A percentile compares a stretch with the other conserved stretches of the same genome.
phyloP scores from a whole-genome alignment of 2,888 invertebrate species.

The Cyclophora albipunctata region DNA sequence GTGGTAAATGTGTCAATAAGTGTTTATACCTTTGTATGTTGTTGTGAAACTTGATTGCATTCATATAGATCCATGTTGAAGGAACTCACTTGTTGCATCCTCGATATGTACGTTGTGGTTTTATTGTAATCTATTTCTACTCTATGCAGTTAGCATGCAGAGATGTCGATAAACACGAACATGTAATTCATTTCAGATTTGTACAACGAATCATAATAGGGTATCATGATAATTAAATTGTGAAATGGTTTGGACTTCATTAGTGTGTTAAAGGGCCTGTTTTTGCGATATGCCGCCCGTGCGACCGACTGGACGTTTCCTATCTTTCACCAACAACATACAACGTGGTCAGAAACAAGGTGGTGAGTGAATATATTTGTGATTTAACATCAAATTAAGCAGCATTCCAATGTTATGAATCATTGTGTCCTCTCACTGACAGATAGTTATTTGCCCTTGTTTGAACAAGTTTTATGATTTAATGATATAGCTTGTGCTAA shows the following conservation, averaged over 20 bases:
- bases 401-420: slow-evolving; percentile 41
- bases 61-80: no score
- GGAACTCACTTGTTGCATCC: slow-evolving; percentile 10
- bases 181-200: slow-evolving; percentile 43
- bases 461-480: slow-evolving; percentile 4
- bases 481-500: neutral
- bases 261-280: slow-evolving; percentile 17
- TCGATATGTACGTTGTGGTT: slow-evolving; percentile 33
- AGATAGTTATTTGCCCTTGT: slow-evolving; percentile 35
- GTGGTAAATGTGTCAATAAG: no score
- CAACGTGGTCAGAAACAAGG: slow-evolving; percentile 74
- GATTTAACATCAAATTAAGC: slow-evolving; percentile 15
- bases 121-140: slow-evolving; percentile 56
- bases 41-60: no score
- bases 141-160: slow-evolving; percentile 20
- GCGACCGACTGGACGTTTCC: slow-evolving; percentile 77
- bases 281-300: slow-evolving; percentile 74
- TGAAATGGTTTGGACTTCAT: slow-evolving; percentile 41
- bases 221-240: slow-evolving; percentile 9
- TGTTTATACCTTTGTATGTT: no score
- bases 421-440: slow-evolving; percentile 20
- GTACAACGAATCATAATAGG: slow-evolving; percentile 30
- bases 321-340: slow-evolving; percentile 77
- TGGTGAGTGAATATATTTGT: slow-evolving; percentile 42
- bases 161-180: slow-evolving; percentile 30